Base-by-base conservation (phyloP, 2,797 vertebrate genomes). In the Rhabdomys pumilio region DNA sequence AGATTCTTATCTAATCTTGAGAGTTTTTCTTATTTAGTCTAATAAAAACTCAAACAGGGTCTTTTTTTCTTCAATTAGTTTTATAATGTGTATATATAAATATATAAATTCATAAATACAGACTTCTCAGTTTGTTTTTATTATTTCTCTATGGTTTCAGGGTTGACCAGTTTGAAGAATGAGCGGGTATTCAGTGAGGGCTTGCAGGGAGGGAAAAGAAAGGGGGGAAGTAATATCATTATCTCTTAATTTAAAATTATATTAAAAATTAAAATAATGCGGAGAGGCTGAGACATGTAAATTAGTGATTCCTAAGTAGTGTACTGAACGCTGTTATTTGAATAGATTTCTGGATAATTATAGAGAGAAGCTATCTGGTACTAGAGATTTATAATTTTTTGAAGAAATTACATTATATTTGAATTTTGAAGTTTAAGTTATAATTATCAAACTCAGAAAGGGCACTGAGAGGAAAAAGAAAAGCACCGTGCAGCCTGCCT, bases 341-440 rank as follows among this genome's bases (percentile, higher is more conserved):
- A 96, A 17, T 34, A 94, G 41, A 72, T 85, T 73, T 94, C 82
- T 92, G 0, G 67, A 67, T 81, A 87, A 79, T 63, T 34, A 53
- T 31, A 82, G 69, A 73, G 50, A 61, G 73, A 83, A 90, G 20
- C 73, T 73, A 79, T 57, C 3, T 10, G 79, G 53, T 47, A 50
- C 26, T 90, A 61, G 12, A 63, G 22, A 92, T 73, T 94, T 90
- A 38, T 63, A 57, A 90, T 91, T 94, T 24, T 59, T 84, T 92
- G 20, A 91, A 55, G 20, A 89, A 47, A 44, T 83, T 38, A 53
- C 2, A 85, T 7, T 86, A 11, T 87, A 50, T 79, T 31, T 93
- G 53, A 65, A 69, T 7, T 94, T 87, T 94, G 84, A 84, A 97
- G 77, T 50, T 61, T 90, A 80, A 22, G 15, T 83, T 24, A 38